These are phyloP conservation scores for Eurypyga helias DNA, from an alignment of 2,113 vertebrate species.

Conservation along the genomic window DNA sequence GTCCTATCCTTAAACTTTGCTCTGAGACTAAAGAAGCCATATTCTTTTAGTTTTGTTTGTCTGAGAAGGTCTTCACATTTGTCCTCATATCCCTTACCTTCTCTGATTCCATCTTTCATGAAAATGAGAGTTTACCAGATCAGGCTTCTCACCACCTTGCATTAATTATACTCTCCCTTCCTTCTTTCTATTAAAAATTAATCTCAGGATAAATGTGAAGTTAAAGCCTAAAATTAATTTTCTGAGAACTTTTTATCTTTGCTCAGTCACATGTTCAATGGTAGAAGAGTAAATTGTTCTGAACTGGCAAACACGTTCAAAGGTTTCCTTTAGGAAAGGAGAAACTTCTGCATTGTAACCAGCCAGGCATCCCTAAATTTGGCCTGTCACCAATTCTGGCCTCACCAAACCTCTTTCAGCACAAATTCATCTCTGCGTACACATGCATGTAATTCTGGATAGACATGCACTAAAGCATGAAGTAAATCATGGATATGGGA, in stretches of 20 bases:
- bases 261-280: neutral
- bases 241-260: neutral
- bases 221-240: neutral
- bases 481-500: neutral
- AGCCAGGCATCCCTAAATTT: neutral
- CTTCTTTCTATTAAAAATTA: neutral
- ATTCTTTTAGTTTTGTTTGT: neutral
- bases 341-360: neutral
- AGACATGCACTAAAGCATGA: neutral
- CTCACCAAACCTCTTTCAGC: neutral
- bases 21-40: neutral
- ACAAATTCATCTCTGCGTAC: neutral
- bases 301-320: neutral
- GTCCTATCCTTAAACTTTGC: neutral
- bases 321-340: neutral
- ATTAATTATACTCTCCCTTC: neutral
- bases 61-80: neutral
- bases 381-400: neutral
- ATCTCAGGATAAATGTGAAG: neutral
- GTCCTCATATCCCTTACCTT: neutral
- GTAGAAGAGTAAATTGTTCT: neutral
- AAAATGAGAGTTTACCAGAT: neutral
- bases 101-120: neutral
- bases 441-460: neutral
- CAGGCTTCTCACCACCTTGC: neutral